Evolutionary conservation across 2,888 invertebrate species (phyloP).

Genomic region (Cyaniris semiargus): DNA sequence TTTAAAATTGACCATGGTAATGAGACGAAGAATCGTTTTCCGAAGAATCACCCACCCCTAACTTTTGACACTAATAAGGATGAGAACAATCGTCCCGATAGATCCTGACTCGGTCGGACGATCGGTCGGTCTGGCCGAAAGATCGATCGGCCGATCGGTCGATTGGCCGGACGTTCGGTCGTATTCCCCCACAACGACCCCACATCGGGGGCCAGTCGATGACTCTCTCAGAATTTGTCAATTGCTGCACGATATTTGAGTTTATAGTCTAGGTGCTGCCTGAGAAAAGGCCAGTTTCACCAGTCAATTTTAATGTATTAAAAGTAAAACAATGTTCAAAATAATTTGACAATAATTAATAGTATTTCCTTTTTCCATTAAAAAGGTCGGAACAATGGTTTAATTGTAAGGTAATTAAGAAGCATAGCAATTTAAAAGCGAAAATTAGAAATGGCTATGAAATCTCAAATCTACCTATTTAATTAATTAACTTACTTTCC

Average conservation of each 20-base stretch:
- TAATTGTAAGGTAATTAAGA: too few relatives aligned
- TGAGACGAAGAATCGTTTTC: too few relatives aligned
- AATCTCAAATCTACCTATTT: not conserved
- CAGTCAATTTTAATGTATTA: too few relatives aligned
- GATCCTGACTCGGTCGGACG: not conserved
- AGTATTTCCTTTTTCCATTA: too few relatives aligned
- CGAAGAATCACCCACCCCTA: too few relatives aligned
- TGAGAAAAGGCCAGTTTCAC: not conserved
- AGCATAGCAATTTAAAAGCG: not conserved
- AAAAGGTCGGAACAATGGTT: too few relatives aligned
- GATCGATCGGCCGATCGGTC: not conserved
- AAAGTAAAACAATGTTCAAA: too few relatives aligned
- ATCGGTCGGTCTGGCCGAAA: not conserved
- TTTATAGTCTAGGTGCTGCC: not conserved
- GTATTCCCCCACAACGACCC: not conserved
- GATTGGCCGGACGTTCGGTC: not conserved
- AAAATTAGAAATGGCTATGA: not conserved
- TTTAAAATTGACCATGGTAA: too few relatives aligned
- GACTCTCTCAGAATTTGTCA: not conserved
- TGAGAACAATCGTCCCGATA: not conserved
- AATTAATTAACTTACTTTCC: not conserved
- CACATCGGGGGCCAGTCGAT: constrained; percentile 8
- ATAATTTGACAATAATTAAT: too few relatives aligned
- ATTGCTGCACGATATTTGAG: constrained; percentile 16
- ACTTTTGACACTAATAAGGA: not conserved